phyloP scores from a whole-genome alignment of 2,888 invertebrate species.

The Oxystoma pomonae region DNA sequence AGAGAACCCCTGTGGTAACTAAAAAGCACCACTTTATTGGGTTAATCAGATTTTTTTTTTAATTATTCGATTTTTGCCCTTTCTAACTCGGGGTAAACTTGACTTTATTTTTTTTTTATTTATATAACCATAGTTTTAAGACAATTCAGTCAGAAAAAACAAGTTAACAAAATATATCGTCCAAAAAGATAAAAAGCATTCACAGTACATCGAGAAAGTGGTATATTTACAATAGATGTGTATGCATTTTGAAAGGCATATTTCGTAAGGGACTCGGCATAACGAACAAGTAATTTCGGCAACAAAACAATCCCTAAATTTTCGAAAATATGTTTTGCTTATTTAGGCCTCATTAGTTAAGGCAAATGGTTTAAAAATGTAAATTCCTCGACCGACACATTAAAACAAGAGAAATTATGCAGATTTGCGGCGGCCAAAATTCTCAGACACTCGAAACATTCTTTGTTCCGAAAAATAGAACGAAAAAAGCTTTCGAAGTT shows the following conservation, averaged over 20 bases:
- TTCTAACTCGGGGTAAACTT: no score
- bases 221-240: neutral
- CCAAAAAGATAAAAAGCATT: neutral
- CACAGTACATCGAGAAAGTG: neutral
- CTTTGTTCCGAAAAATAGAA: neutral
- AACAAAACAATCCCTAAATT: neutral
- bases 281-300: neutral
- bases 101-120: no score
- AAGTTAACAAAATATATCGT: neutral
- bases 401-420: neutral
- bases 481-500: neutral
- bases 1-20: no score
- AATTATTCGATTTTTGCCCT: no score
- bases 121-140: no score
- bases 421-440: neutral
- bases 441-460: neutral
- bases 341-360: neutral
- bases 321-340: neutral
- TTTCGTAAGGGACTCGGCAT: no score
- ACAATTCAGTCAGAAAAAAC: no score
- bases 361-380: neutral
- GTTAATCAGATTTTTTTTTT: no score
- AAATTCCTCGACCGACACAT: neutral
- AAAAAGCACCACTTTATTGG: no score
- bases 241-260: neutral